A percentile compares a stretch with the other conserved stretches of the same genome.
Conservation (phyloP, 2,113 vertebrate genomes). For the Xenopus tropicalis region DNA sequence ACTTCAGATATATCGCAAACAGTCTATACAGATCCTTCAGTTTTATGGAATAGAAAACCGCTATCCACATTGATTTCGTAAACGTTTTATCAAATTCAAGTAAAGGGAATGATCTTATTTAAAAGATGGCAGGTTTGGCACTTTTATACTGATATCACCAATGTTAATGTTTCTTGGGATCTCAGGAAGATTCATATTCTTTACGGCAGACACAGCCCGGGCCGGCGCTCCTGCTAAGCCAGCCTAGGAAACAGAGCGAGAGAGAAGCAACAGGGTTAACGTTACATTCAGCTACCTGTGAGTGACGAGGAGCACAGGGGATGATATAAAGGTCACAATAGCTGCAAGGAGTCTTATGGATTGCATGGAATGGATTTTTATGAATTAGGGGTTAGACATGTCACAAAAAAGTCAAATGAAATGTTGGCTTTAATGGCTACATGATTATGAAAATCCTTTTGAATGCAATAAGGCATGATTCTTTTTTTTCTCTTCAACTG, state of each 20-base stretch:
- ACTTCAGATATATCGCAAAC: slow-evolving; percentile 55
- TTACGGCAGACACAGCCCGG: slow-evolving; percentile 97
- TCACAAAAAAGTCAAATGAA: slow-evolving; percentile 52
- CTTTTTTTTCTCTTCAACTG: too few relatives aligned
- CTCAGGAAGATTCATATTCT: slow-evolving; percentile 99
- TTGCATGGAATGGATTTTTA: slow-evolving; percentile 70
- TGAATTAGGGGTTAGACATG: slow-evolving; percentile 58
- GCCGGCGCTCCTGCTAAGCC: slow-evolving; percentile 97
- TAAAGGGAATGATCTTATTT: slow-evolving; percentile 76
- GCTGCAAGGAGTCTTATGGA: slow-evolving; percentile 58
- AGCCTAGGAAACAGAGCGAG: slow-evolving; percentile 79
- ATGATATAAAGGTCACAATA: slow-evolving; percentile 53
- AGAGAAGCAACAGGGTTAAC: slow-evolving; percentile 55
- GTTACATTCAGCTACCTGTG: slow-evolving; percentile 21
- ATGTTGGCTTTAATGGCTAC: slow-evolving; percentile 53
- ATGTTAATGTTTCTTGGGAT: slow-evolving; percentile 99
- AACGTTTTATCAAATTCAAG: slow-evolving; percentile 66
- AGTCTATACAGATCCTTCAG: slow-evolving; percentile 77
- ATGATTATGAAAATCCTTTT: slow-evolving; percentile 22
- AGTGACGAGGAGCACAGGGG: slow-evolving; percentile 38
- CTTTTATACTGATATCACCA: slow-evolving; percentile 99
- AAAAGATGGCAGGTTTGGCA: slow-evolving; percentile 99
- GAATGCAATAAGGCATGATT: slow-evolving; percentile 28
- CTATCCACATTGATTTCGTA: slow-evolving; percentile 71
- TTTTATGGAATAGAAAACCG: slow-evolving; percentile 67